Evolutionary conservation across 2,113 vertebrate genomes (phyloP), one percentile per base, ranked within the genome.

Genomic region (Vulpes ferrilata): DNA sequence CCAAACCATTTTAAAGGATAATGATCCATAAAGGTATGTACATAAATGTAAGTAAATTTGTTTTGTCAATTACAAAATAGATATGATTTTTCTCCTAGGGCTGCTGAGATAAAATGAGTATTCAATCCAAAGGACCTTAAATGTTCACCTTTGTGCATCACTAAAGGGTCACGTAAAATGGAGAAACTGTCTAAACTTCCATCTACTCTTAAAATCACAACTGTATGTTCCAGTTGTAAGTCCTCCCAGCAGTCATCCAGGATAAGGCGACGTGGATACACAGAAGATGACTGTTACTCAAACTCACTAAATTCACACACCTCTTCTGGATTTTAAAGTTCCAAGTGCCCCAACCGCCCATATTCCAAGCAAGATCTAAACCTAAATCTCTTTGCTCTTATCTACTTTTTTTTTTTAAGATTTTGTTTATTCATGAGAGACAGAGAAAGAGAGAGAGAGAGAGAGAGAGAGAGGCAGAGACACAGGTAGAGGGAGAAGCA

Each of bases 301-400:
- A 78, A 85, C 76, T 93, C 55, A 90, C 27, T n/a, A 81, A 90
- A 95, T 88, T 82, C 51, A 78, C 5, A 90, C 20, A 90, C 20
- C 27, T 79, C 64, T 81, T 92, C 73, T 86, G 38, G 11, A 86
- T 93, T 93, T 90, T 93, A 81, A 86, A 95, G 73, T 81, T 93
- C 25, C 51, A 59, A 93, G 86, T 90, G 51, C 65, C 48, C 32
- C 30, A 93, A 80, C 15, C 23, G 80, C 35, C 35, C 35, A 35
- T 35, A 35, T 35, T 35, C 35, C 35, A 35, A 35, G 35, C 35
- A 35, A 35, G 35, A 35, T 76, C 62, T 57, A 85, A 89, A 90
- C 43, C n/a, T 86, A 30, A 57, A 90, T 88, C 67, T 87, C 73
- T 93, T 38, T 53, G 11, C 25, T 74, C 20, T 59, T 84, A 92